A percentile compares a stretch with the other conserved stretches of the same genome.
phyloP scores from a whole-genome alignment of 2,113 vertebrate genomes.

The Oxyruncus cristatus region DNA sequence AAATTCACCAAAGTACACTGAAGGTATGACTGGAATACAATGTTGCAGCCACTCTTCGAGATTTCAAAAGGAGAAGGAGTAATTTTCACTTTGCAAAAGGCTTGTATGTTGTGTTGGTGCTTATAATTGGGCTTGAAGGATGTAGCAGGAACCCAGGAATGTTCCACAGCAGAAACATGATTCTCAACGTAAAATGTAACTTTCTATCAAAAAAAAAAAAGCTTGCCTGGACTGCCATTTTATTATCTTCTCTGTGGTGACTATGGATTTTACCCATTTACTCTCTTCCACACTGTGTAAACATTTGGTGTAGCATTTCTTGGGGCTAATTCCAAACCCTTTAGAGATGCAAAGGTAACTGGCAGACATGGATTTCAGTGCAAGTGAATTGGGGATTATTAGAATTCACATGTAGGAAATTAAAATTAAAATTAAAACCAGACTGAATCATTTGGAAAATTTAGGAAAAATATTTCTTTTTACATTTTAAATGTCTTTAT shows the following conservation, averaged over 20 bases:
- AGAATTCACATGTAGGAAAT: neutral
- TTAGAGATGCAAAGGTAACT: neutral
- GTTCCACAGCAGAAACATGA: neutral
- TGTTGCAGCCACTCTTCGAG: neutral
- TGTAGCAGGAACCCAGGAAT: neutral
- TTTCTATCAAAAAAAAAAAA: neutral
- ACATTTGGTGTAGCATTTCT: neutral
- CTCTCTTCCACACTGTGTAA: neutral
- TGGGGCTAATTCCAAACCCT: neutral
- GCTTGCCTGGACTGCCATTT: neutral
- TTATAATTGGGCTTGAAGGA: neutral
- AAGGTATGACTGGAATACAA: neutral
- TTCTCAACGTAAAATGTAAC: neutral
- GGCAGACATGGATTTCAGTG: neutral
- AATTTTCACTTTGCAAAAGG: neutral
- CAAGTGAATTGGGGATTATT: neutral
- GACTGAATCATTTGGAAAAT: neutral
- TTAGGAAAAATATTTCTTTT: neutral
- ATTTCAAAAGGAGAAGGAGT: neutral
- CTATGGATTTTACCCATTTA: neutral
- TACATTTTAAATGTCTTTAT: neutral
- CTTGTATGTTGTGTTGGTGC: neutral
- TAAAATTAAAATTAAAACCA: neutral
- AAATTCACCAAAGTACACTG: neutral
- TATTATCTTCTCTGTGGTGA: neutral